Conservation (phyloP, 1,140 invertebrate genomes). For the Anoplolepis gracilipes region DNA sequence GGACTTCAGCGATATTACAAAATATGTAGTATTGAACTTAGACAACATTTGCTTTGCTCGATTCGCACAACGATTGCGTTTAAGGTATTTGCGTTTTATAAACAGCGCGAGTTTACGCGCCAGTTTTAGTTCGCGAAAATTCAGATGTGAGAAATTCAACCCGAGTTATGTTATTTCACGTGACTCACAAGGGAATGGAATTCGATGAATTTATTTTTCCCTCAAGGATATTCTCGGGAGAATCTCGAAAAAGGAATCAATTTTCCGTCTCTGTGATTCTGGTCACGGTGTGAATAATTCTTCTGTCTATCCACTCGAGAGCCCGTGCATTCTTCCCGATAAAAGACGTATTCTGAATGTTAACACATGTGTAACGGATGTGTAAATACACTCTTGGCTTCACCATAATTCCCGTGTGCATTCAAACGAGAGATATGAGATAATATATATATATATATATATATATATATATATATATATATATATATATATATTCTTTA, state of each 20-base stretch:
- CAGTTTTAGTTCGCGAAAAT: conserved; percentile 43
- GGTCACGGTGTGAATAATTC: conserved; percentile 62
- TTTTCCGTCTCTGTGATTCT: conserved; percentile 55
- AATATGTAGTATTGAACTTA: conserved; percentile 21
- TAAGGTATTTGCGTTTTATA: conserved; percentile 35
- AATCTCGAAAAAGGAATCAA: conserved; percentile 50
- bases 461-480: too few relatives aligned
- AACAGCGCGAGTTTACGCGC: conserved; percentile 12
- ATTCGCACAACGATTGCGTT: conserved; percentile 27
- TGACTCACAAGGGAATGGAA: conserved; percentile 17
- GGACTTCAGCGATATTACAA: neutral
- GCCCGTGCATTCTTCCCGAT: conserved; percentile 18
- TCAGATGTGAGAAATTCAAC: conserved; percentile 44
- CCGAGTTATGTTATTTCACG: conserved; percentile 39
- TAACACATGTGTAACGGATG: conserved; percentile 17
- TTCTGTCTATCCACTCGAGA: neutral
- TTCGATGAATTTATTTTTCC: conserved; percentile 54
- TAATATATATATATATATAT: too few relatives aligned
- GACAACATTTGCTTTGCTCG: conserved; percentile 18
- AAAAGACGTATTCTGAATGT: conserved; percentile 26
- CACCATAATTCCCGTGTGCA: neutral
- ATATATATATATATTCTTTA: neutral
- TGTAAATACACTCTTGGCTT: conserved; percentile 9
- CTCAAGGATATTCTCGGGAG: conserved; percentile 45
- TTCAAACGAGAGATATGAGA: neutral